A percentile compares a stretch with the other conserved stretches of the same genome.
Conservation (phyloP, 2,113 vertebrate species). For the Grantiella picta region DNA sequence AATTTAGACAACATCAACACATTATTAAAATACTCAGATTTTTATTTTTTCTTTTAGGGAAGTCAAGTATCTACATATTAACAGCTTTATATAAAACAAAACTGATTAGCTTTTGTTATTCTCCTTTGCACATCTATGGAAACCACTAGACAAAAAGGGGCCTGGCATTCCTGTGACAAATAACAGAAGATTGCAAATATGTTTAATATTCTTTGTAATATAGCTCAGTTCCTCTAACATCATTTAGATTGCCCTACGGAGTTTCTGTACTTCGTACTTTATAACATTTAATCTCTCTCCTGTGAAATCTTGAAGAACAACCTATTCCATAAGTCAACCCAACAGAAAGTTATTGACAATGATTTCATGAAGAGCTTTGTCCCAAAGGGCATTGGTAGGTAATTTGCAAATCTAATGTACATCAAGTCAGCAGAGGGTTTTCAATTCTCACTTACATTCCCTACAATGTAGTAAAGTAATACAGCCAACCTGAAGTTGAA, state of each 20-base stretch:
- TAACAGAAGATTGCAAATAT: constrained; percentile 6
- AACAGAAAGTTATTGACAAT: background rate
- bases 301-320: background rate
- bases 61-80: constrained; percentile 22
- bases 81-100: constrained; percentile 39
- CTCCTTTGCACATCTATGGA: background rate
- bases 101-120: constrained; percentile 40
- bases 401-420: background rate
- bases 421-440: background rate
- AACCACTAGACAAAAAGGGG: background rate
- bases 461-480: background rate
- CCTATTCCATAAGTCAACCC: background rate
- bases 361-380: background rate
- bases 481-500: background rate
- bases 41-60: background rate
- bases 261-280: constrained; percentile 1
- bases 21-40: background rate
- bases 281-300: constrained; percentile 20
- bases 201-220: constrained; percentile 15
- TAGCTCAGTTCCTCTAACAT: background rate
- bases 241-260: background rate
- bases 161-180: background rate
- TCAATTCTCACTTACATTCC: background rate
- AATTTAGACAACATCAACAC: background rate
- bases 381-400: background rate